Conservation (phyloP, 2,797 vertebrate species). For the Acipenser oxyrinchus region DNA sequence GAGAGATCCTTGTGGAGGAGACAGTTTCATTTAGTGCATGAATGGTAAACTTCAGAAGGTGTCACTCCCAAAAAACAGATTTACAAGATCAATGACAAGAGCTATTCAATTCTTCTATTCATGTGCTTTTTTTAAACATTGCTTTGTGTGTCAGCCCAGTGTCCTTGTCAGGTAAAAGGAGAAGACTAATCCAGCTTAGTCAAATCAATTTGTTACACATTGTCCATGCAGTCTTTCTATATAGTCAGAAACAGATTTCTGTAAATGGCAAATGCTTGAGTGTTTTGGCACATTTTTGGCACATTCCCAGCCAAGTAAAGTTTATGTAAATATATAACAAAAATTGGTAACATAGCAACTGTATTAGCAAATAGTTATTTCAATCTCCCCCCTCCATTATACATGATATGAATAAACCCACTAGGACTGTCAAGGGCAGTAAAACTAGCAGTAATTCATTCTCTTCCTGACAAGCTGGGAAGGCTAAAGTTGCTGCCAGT, state of each 20-base stretch:
- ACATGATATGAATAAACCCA: constrained; percentile 23
- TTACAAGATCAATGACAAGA: constrained; percentile 28
- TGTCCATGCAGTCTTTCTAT: neutral
- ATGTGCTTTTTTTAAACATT: constrained; percentile 21
- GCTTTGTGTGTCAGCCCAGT: constrained; percentile 19
- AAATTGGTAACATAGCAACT: no score
- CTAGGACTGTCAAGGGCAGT: constrained; percentile 29
- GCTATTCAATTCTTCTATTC: constrained; percentile 30
- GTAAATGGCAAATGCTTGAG: no score
- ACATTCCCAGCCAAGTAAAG: no score
- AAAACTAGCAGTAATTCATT: constrained; percentile 35
- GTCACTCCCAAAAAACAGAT: constrained; percentile 26
- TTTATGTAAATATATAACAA: no score
- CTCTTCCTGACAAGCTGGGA: constrained; percentile 22
- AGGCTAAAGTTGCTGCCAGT: constrained; percentile 11
- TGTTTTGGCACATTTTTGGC: no score
- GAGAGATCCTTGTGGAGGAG: constrained; percentile 26
- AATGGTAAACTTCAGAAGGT: constrained; percentile 34
- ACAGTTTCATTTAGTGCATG: constrained; percentile 36
- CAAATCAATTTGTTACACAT: constrained; percentile 2
- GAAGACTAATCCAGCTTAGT: constrained; percentile 18
- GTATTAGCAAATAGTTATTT: no score
- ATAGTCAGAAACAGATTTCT: no score
- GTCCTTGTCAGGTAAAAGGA: constrained; percentile 30
- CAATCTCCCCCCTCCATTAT: no score